Conservation (phyloP, 2,113 vertebrate species). For the Callochromis pleurospilus region DNA sequence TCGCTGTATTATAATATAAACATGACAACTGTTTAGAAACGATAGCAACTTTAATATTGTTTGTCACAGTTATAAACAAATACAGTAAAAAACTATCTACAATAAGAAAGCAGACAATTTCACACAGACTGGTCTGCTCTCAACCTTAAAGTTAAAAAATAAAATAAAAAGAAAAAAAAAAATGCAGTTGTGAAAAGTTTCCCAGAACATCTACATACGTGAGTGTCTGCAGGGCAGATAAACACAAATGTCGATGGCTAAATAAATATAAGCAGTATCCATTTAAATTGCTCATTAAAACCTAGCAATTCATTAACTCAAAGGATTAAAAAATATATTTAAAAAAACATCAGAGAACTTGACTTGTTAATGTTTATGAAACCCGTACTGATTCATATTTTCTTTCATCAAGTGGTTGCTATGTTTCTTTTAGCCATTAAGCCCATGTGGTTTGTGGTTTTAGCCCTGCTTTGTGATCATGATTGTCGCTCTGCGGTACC, state of each 20-base stretch:
- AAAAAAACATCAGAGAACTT: neutral
- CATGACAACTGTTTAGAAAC: neutral
- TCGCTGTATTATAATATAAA: neutral
- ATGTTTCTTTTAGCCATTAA: neutral
- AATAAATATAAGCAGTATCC: neutral
- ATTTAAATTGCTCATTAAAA: neutral
- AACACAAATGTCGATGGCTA: neutral
- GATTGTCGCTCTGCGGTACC: neutral
- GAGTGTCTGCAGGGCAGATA: neutral
- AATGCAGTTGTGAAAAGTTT: neutral
- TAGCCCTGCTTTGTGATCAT: neutral
- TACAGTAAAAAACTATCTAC: neutral
- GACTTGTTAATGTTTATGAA: neutral
- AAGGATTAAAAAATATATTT: neutral
- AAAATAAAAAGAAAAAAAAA: neutral
- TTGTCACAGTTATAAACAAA: neutral
- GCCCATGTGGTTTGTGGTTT: slow-evolving; percentile 50
- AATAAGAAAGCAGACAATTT: neutral
- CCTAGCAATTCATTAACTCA: neutral
- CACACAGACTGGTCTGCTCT: neutral
- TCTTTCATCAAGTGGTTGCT: neutral
- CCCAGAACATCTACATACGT: neutral
- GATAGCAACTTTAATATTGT: neutral
- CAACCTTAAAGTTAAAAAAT: neutral
- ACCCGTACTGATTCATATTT: neutral